Percentiles rank a stretch among this genome's conserved stretches.
These are phyloP conservation scores for Hemaris fuciformis DNA, from an alignment of 2,888 invertebrate genomes.

Conservation along the genomic window DNA sequence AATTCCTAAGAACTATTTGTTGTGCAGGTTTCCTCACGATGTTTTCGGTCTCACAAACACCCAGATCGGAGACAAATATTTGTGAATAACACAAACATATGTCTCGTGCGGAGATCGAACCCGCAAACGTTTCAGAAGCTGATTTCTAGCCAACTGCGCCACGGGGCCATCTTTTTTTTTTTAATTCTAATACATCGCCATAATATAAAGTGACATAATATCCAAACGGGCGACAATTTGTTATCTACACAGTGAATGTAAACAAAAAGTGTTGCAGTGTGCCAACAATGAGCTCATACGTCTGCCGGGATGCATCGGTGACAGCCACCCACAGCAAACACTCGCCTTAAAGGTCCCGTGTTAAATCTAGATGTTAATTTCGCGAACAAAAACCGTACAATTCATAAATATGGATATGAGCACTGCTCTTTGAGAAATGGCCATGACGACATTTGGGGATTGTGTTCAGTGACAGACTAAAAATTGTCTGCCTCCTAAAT, in stretches of 20 bases:
- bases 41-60: no score
- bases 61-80: no score
- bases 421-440: neutral
- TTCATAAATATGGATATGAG: conserved; percentile 30
- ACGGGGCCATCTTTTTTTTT: no score
- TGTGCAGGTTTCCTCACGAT: no score
- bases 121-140: no score
- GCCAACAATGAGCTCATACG: conserved; percentile 51
- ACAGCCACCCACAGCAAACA: conserved; percentile 8
- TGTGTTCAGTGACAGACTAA: neutral
- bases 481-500: neutral
- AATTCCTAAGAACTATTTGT: no score
- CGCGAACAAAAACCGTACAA: conserved; percentile 30
- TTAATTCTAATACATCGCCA: no score
- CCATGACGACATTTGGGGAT: neutral
- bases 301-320: conserved; percentile 25
- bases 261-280: conserved; percentile 9
- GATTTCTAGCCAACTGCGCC: neutral
- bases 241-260: neutral
- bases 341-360: conserved; percentile 20
- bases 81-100: no score
- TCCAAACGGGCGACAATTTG: neutral
- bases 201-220: no score
- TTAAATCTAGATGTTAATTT: conserved; percentile 26
- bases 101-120: no score